A percentile compares a stretch with the other conserved stretches of the same genome.
Conservation (phyloP, 2,888 invertebrate species). For the Conomelus anceps region DNA sequence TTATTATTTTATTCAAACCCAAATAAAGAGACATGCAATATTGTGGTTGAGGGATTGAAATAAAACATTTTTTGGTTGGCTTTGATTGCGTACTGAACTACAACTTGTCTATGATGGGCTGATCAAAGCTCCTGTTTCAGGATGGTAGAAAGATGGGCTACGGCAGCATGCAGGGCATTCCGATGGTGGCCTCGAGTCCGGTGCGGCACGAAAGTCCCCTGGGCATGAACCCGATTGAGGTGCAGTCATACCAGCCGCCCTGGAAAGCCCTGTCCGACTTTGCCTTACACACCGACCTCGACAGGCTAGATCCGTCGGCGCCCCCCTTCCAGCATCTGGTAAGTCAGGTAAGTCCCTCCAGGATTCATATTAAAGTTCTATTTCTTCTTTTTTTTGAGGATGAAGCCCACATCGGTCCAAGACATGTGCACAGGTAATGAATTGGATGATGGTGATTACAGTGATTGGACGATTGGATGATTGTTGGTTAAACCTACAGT, state of each 20-base stretch:
- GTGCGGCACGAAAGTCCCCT: conserved; percentile 83
- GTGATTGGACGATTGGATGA: too few species aligned
- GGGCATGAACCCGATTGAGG: conserved; percentile 81
- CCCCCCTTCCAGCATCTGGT: conserved; percentile 95
- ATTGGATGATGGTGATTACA: too few species aligned
- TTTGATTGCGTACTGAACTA: neutral
- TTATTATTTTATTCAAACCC: too few species aligned
- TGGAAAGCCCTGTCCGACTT: conserved; percentile 97
- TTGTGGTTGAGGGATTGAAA: neutral
- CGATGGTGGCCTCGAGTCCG: conserved; percentile 94
- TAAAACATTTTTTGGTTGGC: neutral
- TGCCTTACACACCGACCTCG: conserved; percentile 89
- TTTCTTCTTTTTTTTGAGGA: too few species aligned
- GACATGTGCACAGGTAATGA: too few species aligned
- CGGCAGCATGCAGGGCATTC: conserved; percentile 93
- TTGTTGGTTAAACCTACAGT: too few species aligned
- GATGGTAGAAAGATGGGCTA: conserved; percentile 91
- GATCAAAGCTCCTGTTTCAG: conserved; percentile 47
- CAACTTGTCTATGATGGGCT: neutral
- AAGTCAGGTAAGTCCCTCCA: conserved; percentile 67
- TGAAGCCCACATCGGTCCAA: too few species aligned
- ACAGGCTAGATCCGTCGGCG: conserved; percentile 73
- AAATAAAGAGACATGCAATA: too few species aligned
- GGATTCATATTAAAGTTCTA: neutral
- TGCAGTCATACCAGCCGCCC: conserved; percentile 89